A percentile compares a stretch with the other conserved stretches of the same genome.
These are phyloP conservation scores for Gallinago nigripennis DNA, from an alignment of 2,797 vertebrate genomes.

Conservation along the genomic window DNA sequence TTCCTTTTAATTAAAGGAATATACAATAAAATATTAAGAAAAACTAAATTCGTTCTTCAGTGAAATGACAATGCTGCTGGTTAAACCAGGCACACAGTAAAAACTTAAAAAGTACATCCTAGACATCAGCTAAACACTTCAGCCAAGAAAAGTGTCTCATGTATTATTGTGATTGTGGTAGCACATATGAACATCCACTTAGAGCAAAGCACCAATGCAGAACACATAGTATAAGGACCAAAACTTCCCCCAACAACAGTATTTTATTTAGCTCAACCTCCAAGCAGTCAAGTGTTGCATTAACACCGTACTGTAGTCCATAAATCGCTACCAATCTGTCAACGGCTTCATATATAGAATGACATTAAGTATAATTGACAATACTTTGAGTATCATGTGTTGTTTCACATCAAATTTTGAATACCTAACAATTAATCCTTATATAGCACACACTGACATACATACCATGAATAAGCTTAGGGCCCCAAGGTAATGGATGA, in stretches of 20 bases:
- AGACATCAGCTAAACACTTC: background rate
- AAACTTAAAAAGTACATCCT: background rate
- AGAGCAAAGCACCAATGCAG: background rate
- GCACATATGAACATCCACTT: background rate
- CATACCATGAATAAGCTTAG: background rate
- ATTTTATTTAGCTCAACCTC: background rate
- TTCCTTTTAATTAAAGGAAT: background rate
- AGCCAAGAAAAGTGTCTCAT: background rate
- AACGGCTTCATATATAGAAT: background rate
- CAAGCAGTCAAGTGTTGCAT: background rate
- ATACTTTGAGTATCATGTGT: background rate
- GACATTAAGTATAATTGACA: background rate
- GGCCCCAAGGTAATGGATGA: background rate
- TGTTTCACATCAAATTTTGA: background rate
- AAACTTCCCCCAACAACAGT: background rate
- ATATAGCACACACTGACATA: background rate
- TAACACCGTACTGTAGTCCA: background rate
- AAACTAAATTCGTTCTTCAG: background rate
- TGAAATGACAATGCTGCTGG: background rate
- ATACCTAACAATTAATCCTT: background rate
- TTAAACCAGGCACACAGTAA: background rate
- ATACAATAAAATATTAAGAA: background rate
- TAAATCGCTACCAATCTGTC: background rate
- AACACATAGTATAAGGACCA: background rate
- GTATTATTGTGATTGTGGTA: background rate